A percentile compares a stretch with the other conserved stretches of the same genome.
phyloP scores from a whole-genome alignment of 2,888 invertebrate species.

The Phlogophora meticulosa region DNA sequence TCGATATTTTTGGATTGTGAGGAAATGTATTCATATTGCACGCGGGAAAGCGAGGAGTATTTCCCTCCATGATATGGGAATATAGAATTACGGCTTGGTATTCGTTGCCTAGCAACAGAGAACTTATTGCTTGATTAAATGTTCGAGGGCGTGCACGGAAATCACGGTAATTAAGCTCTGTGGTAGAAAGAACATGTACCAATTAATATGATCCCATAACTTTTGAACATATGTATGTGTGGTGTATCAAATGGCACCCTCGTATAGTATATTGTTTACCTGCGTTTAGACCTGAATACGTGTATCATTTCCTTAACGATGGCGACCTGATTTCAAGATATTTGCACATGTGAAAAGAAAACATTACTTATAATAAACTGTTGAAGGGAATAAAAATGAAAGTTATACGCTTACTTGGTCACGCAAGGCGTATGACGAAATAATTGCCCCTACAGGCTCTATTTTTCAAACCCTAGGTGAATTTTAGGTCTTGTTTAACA shows the following conservation, averaged over 20 bases:
- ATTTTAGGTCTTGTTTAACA: not conserved
- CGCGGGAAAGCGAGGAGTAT: constrained; percentile 14
- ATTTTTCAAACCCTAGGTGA: not conserved
- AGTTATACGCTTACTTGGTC: constrained; percentile 22
- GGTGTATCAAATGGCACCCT: not conserved
- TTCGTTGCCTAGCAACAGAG: constrained; percentile 65
- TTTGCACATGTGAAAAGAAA: constrained; percentile 33
- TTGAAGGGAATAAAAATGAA: constrained; percentile 23
- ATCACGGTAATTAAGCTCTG: constrained; percentile 33
- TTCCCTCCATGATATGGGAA: not conserved
- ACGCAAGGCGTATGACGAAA: constrained; percentile 28
- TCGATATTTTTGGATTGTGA: constrained; percentile 72
- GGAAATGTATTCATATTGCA: constrained; percentile 75
- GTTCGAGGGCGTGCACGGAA: constrained; percentile 31
- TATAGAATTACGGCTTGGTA: constrained; percentile 19
- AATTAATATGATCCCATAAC: constrained; percentile 19
- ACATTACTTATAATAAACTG: constrained; percentile 12
- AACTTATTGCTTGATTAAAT: constrained; percentile 38
- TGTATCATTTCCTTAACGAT: constrained; percentile 40
- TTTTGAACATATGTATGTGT: not conserved
- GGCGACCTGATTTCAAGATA: constrained; percentile 40
- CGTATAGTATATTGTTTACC: not conserved
- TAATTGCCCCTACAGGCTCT: not conserved
- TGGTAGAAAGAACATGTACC: constrained; percentile 25
- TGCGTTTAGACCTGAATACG: constrained; percentile 13